A percentile compares a stretch with the other conserved stretches of the same genome.
These are phyloP conservation scores for Dolichomitus sp. DNA, from an alignment of 2,888 invertebrate species.

Conservation along the genomic window DNA sequence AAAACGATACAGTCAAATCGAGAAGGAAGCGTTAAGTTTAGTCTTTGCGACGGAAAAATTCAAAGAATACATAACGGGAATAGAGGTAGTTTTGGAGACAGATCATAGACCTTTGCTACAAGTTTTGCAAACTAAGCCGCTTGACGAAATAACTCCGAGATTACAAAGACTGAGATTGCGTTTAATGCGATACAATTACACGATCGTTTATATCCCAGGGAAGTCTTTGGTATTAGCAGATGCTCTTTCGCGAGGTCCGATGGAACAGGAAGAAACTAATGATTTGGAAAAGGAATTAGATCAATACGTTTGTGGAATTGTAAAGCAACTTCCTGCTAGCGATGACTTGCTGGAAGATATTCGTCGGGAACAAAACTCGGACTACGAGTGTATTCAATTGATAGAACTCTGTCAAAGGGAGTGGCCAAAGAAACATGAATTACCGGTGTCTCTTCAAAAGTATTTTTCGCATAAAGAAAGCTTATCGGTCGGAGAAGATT, in stretches of 20 bases:
- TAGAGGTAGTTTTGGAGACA: slow-evolving; percentile 74
- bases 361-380: too few species aligned
- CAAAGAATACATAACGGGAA: slow-evolving; percentile 75
- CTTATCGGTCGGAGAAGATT: too few species aligned
- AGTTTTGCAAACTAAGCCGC: slow-evolving; percentile 75
- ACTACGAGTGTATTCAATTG: too few species aligned
- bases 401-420: too few species aligned
- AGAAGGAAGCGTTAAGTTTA: slow-evolving; percentile 80
- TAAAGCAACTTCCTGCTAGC: too few species aligned
- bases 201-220: slow-evolving; percentile 75
- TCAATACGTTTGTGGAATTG: too few species aligned
- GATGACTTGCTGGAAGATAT: too few species aligned
- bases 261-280: background rate
- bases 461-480: too few species aligned
- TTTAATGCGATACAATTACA: slow-evolving; percentile 73
- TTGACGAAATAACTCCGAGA: slow-evolving; percentile 78
- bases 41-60: slow-evolving; percentile 78
- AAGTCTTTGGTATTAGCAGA: slow-evolving; percentile 77
- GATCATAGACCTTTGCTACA: slow-evolving; percentile 81
- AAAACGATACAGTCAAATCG: slow-evolving; percentile 80
- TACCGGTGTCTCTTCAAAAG: too few species aligned
- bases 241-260: slow-evolving; percentile 67
- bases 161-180: slow-evolving; percentile 78
- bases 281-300: too few species aligned
- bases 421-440: too few species aligned